These are phyloP conservation scores for Eilema sororculum DNA, from an alignment of 2,888 invertebrate species.

Conservation along the genomic window DNA sequence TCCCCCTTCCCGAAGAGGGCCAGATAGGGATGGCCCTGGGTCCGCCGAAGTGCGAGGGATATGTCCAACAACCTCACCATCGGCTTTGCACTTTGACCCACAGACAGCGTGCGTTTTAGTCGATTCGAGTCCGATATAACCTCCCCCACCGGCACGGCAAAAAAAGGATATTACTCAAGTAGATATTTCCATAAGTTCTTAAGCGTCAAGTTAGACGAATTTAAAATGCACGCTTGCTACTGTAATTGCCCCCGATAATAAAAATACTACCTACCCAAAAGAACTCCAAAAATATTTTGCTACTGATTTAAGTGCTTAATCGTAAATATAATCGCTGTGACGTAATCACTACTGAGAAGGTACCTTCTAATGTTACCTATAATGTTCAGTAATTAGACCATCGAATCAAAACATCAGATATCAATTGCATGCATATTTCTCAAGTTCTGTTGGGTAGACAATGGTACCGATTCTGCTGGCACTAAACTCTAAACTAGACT, in stretches of 20 bases:
- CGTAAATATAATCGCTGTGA: background rate
- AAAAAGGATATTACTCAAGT: too few species aligned
- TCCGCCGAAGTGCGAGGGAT: too few species aligned
- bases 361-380: background rate
- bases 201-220: background rate
- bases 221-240: background rate
- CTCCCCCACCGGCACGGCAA: too few species aligned
- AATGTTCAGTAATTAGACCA: background rate
- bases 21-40: too few species aligned
- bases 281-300: slow-evolving; percentile 1
- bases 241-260: background rate
- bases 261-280: background rate
- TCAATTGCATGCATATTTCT: slow-evolving; percentile 1
- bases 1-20: too few species aligned
- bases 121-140: too few species aligned
- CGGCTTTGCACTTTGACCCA: too few species aligned
- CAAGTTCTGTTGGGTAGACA: slow-evolving; percentile 33
- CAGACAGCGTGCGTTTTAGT: too few species aligned
- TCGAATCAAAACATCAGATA: background rate
- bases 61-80: too few species aligned
- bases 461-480: slow-evolving; percentile 15
- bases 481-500: background rate
- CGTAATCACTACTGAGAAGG: background rate
- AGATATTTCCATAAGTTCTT: too few species aligned
- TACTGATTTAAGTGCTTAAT: background rate